These are phyloP conservation scores for Hippopotamus amphibius DNA, from an alignment of 2,113 vertebrate genomes.

Conservation along the genomic window DNA sequence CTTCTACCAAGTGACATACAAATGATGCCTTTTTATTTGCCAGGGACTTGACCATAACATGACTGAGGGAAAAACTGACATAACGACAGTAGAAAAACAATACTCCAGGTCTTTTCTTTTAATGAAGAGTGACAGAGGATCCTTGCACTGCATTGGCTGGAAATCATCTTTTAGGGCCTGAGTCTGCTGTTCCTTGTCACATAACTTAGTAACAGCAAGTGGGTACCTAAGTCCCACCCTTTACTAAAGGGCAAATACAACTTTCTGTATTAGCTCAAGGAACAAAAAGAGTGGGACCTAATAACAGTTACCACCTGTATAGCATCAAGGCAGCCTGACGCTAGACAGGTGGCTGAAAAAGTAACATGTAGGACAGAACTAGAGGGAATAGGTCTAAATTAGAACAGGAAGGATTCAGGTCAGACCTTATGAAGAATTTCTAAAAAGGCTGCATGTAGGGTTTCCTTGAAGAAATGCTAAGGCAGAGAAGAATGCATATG, in stretches of 20 bases:
- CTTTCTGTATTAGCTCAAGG: slow-evolving; percentile 34
- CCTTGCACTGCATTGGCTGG: not conserved
- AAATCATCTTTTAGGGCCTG: not conserved
- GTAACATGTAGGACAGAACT: slow-evolving; percentile 27
- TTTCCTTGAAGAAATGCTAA: slow-evolving; percentile 38
- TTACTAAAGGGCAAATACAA: slow-evolving; percentile 28
- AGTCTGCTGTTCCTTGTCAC: not conserved
- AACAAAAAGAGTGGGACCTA: not conserved
- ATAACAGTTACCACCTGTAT: not conserved
- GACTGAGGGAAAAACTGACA: not conserved
- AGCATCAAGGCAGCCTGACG: not conserved
- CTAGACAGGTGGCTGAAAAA: not conserved
- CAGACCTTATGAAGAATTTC: slow-evolving; percentile 32
- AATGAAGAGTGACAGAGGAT: not conserved
- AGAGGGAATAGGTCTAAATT: slow-evolving; percentile 32
- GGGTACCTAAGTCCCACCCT: not conserved
- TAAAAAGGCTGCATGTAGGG: not conserved
- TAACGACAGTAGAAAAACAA: not conserved
- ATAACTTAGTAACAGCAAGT: not conserved
- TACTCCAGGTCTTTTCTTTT: not conserved
- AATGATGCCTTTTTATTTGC: not conserved
- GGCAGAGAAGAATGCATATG: not conserved
- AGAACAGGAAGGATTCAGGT: slow-evolving; percentile 15
- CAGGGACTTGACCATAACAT: not conserved
- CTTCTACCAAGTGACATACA: not conserved